A percentile compares a stretch with the other conserved stretches of the same genome.
phyloP scores from a whole-genome alignment of 2,797 vertebrate genomes.

The Anomalospiza imberbis region DNA sequence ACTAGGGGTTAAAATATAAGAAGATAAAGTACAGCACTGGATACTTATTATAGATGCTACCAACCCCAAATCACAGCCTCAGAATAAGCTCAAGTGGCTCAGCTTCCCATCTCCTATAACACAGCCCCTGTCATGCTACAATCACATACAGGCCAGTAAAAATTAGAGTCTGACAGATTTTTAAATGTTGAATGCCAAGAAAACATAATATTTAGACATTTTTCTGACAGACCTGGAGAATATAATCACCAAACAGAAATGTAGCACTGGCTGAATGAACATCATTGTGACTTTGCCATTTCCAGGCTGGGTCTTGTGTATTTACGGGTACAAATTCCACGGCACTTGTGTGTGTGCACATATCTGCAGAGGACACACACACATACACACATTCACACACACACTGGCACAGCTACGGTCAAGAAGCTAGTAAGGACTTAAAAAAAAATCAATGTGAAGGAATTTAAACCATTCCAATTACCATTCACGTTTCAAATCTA shows the following conservation, averaged over 20 bases:
- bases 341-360: fast-evolving
- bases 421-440: background rate
- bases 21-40: background rate
- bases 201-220: fast-evolving
- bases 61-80: background rate
- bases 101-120: background rate
- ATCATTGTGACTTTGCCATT: background rate
- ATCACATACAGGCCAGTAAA: fast-evolving
- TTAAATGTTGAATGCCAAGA: background rate
- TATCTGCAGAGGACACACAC: background rate
- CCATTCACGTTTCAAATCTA: background rate
- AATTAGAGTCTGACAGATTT: background rate
- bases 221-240: background rate
- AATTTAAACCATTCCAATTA: background rate
- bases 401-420: background rate
- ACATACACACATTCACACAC: background rate
- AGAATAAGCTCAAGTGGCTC: background rate
- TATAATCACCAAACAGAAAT: background rate
- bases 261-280: background rate
- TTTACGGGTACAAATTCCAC: background rate
- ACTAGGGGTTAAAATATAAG: background rate
- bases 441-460: background rate
- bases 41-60: background rate
- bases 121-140: background rate
- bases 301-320: background rate